These are phyloP conservation scores for Merops nubicus DNA, from an alignment of 2,113 vertebrate species.

Conservation along the genomic window DNA sequence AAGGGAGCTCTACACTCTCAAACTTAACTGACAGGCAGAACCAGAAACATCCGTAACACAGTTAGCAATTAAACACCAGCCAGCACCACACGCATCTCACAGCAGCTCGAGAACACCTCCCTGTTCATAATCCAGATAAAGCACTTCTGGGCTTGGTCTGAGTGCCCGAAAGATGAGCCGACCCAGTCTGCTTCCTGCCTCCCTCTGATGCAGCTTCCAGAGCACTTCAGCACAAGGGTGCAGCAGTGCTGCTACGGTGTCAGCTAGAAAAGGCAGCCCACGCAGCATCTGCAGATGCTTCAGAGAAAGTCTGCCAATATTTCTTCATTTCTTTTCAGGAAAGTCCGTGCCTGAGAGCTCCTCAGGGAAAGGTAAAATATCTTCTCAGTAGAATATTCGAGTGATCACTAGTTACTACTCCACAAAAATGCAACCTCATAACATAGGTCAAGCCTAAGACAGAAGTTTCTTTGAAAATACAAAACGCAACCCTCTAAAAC, in stretches of 20 bases:
- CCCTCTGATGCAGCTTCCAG: background rate
- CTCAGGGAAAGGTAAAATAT: background rate
- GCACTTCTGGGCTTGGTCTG: background rate
- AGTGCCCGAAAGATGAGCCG: background rate
- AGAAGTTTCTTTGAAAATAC: background rate
- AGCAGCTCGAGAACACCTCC: background rate
- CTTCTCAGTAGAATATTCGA: background rate
- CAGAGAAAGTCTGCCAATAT: background rate
- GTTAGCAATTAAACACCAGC: background rate
- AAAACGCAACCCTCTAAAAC: background rate
- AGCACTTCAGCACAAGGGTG: background rate
- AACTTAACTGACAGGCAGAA: background rate
- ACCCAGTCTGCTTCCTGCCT: background rate
- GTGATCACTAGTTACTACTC: background rate
- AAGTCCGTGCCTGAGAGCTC: background rate
- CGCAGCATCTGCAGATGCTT: slow-evolving; percentile 43
- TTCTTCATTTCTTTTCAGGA: slow-evolving; percentile 39
- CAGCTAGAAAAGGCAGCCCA: slow-evolving; percentile 31
- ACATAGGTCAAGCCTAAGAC: background rate
- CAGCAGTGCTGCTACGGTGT: background rate
- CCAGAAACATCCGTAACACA: background rate
- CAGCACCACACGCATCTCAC: background rate
- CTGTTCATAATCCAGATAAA: background rate
- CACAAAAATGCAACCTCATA: background rate
- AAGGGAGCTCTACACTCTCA: background rate